phyloP scores from a whole-genome alignment of 2,888 invertebrate species.

The Cacoxenus indagator region DNA sequence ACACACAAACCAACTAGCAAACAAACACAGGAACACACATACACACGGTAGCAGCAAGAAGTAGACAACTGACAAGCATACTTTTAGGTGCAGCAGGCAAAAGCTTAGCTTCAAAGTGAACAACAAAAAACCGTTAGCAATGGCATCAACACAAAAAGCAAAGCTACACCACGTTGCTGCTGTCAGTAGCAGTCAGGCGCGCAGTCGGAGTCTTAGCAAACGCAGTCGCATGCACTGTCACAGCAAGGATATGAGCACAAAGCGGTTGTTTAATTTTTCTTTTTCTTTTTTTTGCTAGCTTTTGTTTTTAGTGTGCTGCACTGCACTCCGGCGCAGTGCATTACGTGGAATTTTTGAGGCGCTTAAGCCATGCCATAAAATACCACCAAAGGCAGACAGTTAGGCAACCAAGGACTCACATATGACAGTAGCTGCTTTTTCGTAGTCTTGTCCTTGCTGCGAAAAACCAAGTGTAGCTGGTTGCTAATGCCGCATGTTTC shows the following conservation, averaged over 20 bases:
- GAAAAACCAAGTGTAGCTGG: background rate
- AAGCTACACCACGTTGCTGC: background rate
- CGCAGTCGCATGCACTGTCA: background rate
- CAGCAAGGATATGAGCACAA: background rate
- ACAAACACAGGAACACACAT: slow-evolving; percentile 53
- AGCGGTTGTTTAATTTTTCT: slow-evolving; percentile 29
- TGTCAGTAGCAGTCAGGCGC: background rate
- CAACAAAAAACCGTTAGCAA: background rate
- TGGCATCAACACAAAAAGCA: background rate
- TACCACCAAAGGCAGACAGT: slow-evolving; percentile 34
- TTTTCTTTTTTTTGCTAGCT: slow-evolving; percentile 54
- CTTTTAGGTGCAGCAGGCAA: slow-evolving; percentile 4
- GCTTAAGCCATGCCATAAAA: slow-evolving; percentile 63
- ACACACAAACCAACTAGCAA: slow-evolving; percentile 56
- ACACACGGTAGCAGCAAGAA: slow-evolving; percentile 59
- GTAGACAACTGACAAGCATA: slow-evolving; percentile 43
- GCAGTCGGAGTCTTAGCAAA: background rate
- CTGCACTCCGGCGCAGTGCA: slow-evolving; percentile 47
- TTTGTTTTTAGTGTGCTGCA: slow-evolving; percentile 16
- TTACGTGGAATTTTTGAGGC: slow-evolving; percentile 67
- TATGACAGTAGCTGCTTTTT: slow-evolving; percentile 51
- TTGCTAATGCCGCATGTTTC: background rate
- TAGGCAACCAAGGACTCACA: slow-evolving; percentile 30
- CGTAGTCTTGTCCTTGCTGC: background rate
- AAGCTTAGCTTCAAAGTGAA: slow-evolving; percentile 13